A percentile compares a stretch with the other conserved stretches of the same genome.
Conservation (phyloP, 2,888 invertebrate species). For the Microdon myrmicae region DNA sequence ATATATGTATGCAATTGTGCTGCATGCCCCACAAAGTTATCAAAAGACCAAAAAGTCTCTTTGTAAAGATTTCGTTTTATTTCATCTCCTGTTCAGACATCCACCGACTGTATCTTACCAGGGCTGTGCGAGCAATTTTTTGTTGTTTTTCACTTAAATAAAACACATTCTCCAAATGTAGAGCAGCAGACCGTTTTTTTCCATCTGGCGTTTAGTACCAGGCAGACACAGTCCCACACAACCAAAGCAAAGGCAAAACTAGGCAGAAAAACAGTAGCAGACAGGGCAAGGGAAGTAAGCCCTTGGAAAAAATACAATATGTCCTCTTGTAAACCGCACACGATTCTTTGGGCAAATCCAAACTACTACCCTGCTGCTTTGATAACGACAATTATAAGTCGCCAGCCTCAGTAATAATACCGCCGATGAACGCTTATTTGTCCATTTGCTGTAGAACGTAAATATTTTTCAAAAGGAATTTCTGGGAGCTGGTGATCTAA, state of each 20-base stretch:
- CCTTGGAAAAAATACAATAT: slow-evolving; percentile 24
- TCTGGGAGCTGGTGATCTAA: too few species aligned
- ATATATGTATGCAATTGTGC: too few species aligned
- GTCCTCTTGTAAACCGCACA: too few species aligned
- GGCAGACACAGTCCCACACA: slow-evolving; percentile 37
- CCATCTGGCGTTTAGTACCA: slow-evolving; percentile 30
- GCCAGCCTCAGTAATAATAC: too few species aligned
- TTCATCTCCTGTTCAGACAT: slow-evolving; percentile 20
- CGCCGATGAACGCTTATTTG: too few species aligned
- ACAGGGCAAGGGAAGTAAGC: slow-evolving; percentile 36
- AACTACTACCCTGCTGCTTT: too few species aligned
- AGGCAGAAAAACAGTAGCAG: slow-evolving; percentile 38
- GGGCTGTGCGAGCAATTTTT: slow-evolving; percentile 7
- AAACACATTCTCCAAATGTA: slow-evolving; percentile 38
- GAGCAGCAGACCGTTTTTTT: slow-evolving; percentile 32
- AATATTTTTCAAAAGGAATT: too few species aligned
- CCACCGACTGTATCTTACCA: slow-evolving; percentile 18
- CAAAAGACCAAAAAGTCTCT: slow-evolving; percentile 39
- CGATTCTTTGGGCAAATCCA: too few species aligned
- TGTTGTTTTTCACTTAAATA: slow-evolving; percentile 39
- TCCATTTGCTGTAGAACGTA: too few species aligned
- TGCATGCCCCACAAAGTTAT: slow-evolving; percentile 29
- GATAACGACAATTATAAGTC: too few species aligned
- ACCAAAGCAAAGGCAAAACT: too few species aligned
- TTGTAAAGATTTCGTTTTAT: slow-evolving; percentile 16